Evolutionary conservation across 2,797 vertebrate genomes (phyloP).

Genomic region (Agapornis canus): DNA sequence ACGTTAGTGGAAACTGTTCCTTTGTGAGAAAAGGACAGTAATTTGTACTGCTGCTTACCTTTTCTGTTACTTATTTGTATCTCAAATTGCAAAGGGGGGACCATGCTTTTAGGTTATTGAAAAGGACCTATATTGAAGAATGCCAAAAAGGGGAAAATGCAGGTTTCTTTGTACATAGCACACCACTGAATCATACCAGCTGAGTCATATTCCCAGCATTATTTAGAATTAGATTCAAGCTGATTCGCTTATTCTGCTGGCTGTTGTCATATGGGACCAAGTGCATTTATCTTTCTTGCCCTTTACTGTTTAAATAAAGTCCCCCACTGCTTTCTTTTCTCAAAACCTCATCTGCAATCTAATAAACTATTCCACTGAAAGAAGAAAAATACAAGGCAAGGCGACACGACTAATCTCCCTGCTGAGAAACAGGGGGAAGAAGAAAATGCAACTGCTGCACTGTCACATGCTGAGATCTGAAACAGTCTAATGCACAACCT

Average conservation of each 20-base stretch:
- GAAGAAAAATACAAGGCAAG: neutral
- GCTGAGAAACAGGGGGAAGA: neutral
- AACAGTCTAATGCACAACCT: neutral
- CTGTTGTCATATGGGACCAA: slow-evolving; percentile 6
- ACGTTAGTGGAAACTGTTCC: neutral
- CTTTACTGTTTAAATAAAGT: slow-evolving; percentile 35
- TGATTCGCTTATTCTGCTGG: slow-evolving; percentile 29
- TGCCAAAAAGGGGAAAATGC: slow-evolving; percentile 1
- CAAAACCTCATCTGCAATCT: neutral
- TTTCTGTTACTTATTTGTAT: neutral
- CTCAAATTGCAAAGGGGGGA: neutral
- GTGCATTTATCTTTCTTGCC: slow-evolving; percentile 39
- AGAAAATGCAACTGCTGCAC: neutral
- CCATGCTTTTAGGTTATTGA: neutral
- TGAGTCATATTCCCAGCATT: slow-evolving; percentile 44
- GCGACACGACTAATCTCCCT: neutral
- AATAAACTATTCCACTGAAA: slow-evolving; percentile 12
- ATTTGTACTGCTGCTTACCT: neutral
- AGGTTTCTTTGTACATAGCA: slow-evolving; percentile 11
- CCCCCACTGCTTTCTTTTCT: slow-evolving; percentile 19
- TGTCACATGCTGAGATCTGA: accelerated
- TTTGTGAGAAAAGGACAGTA: neutral
- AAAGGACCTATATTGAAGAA: neutral
- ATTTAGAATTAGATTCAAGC: slow-evolving; percentile 50
- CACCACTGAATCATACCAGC: slow-evolving; percentile 32